Percentiles rank a stretch among this genome's conserved stretches.
Evolutionary conservation across 2,888 invertebrate species (phyloP).

Genomic region (Sphaerophoria taeniata): DNA sequence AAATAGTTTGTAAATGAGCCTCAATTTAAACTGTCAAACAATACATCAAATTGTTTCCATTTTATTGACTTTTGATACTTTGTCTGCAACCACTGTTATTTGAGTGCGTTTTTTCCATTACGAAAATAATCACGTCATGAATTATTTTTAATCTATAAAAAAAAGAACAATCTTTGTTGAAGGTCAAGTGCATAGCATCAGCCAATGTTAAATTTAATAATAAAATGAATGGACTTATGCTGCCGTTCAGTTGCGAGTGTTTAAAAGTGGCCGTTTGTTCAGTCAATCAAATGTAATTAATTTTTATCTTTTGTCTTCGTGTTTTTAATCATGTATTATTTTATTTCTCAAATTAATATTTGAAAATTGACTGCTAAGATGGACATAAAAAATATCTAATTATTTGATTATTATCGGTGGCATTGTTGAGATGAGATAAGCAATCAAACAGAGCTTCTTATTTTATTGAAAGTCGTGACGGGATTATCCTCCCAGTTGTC

Average conservation of each 20-base stretch:
- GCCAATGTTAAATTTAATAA: conserved; percentile 30
- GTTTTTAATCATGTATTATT: not conserved
- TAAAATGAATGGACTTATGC: not conserved
- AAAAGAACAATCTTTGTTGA: conserved; percentile 40
- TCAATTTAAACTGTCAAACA: conserved; percentile 53
- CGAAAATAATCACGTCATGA: conserved; percentile 44
- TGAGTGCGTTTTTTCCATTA: conserved; percentile 16
- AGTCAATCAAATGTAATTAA: conserved; percentile 33
- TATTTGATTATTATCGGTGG: conserved; percentile 52
- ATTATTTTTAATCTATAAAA: conserved; percentile 59
- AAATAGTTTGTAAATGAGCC: conserved; percentile 40
- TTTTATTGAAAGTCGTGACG: not conserved
- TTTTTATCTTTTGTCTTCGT: not conserved
- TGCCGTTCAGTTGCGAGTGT: not conserved
- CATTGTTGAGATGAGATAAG: conserved; percentile 56
- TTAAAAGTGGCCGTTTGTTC: conserved; percentile 29
- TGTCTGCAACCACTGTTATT: conserved; percentile 17
- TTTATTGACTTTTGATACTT: conserved; percentile 6
- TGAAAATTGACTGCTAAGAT: conserved; percentile 24
- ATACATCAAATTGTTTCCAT: conserved; percentile 19
- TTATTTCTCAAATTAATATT: conserved; percentile 14
- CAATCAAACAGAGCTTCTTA: conserved; percentile 48
- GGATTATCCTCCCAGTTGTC: too few relatives aligned
- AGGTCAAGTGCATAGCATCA: conserved; percentile 60
- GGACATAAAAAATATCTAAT: conserved; percentile 44